Conservation (phyloP, 2,888 invertebrate species). For the Pelosia muscerda region DNA sequence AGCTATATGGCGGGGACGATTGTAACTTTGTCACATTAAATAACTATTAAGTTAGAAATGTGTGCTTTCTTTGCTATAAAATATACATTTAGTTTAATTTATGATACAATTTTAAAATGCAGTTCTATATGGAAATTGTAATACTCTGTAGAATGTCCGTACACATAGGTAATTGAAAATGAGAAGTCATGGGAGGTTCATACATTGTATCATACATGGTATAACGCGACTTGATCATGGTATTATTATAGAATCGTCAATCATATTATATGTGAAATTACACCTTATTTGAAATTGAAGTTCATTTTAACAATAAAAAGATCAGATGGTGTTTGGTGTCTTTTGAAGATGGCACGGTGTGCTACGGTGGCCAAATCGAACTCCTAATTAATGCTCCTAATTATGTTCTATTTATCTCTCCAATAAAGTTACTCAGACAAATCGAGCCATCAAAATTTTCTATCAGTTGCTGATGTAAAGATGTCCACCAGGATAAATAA, state of each 20-base stretch:
- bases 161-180: constrained; percentile 6
- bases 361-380: too few species aligned
- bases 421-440: too few species aligned
- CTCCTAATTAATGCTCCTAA: too few species aligned
- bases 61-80: constrained; percentile 60
- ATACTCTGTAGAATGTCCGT: constrained; percentile 8
- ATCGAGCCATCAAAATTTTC: too few species aligned
- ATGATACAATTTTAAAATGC: constrained; percentile 52
- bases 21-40: constrained; percentile 72
- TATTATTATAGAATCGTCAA: background rate
- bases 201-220: background rate
- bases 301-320: too few species aligned
- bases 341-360: too few species aligned
- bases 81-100: constrained; percentile 62
- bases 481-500: background rate
- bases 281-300: too few species aligned
- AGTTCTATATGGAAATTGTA: constrained; percentile 32
- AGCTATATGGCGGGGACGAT: constrained; percentile 59
- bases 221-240: background rate
- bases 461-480: background rate
- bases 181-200: background rate
- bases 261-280: too few species aligned
- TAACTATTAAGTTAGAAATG: constrained; percentile 65
- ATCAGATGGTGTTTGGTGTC: too few species aligned
- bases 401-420: too few species aligned